Evolutionary conservation across 2,113 vertebrate genomes (phyloP), one percentile per base, ranked within the genome.

Genomic region (Spea multiplicata): DNA sequence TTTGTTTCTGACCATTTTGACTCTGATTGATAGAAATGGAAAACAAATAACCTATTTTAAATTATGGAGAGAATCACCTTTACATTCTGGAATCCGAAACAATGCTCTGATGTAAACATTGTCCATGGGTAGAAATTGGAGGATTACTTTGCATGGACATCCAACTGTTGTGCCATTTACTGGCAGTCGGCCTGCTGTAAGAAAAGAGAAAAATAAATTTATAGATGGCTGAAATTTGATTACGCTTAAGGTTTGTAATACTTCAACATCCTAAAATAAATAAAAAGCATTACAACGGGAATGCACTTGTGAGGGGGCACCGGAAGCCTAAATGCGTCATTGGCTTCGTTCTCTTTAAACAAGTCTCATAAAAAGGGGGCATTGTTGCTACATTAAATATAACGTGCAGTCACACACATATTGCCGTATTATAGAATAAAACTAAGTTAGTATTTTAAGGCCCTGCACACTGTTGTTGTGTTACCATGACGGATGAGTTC

Each of bases 201-300:
- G 30, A 30, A 30, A 30, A 30, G 30, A 30, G 30, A 30, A 30
- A 92, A 93, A 92, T 93, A 93, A 93, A 92, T 83, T 88, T 86
- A 44, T 83, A 88, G 88, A 83, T 90, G 82, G 81, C 87, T 90
- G 81, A 86, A 90, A 89, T 84, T 82, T 84, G 83, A 82, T 66
- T 62, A 52, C 48, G 75, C 30, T 30, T 30, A 30, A 30, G 30
- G 30, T 30, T 30, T 30, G 30, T 30, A 30, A 30, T 30, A 30
- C 30, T 30, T 30, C 30, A 30, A 30, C 30, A 30, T 30, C 30
- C 30, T 30, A 30, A 30, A 30, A 30, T 30, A 30, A 30, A 30
- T 30, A 30, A 1, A 30, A 30, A 30, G 30, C 30, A 30, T 30
- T 30, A 30, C 30, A 30, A 30, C 30, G 30, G 30, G 30, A 30